These are phyloP conservation scores for Monochamus alternatus DNA, from an alignment of 2,888 invertebrate genomes.

Conservation along the genomic window DNA sequence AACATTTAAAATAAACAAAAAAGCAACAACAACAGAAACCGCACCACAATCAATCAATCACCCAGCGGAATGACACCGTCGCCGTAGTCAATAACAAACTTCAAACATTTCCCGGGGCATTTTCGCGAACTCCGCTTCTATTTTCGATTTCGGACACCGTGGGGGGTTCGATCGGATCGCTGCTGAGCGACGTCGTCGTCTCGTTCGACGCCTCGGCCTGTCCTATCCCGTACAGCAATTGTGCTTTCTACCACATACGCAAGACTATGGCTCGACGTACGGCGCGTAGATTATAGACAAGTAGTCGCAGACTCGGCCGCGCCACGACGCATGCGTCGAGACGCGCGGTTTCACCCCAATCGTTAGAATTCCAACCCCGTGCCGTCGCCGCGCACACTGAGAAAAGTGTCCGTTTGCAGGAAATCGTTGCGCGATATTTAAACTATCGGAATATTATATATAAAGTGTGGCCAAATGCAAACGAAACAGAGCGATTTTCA, in stretches of 20 bases:
- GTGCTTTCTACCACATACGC: conserved; percentile 37
- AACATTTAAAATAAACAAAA: conserved; percentile 29
- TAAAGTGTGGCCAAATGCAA: no score
- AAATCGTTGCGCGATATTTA: background rate
- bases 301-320: conserved; percentile 33
- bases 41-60: conserved; percentile 15
- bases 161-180: conserved; percentile 12
- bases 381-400: background rate
- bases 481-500: no score
- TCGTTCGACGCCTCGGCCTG: background rate
- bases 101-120: conserved; percentile 18
- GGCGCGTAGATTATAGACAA: conserved; percentile 30
- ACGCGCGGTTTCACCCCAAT: conserved; percentile 26
- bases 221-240: conserved; percentile 18
- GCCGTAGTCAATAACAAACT: conserved; percentile 21
- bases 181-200: conserved; percentile 14
- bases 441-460: no score
- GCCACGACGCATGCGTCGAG: conserved; percentile 25
- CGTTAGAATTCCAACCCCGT: conserved; percentile 31
- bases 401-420: background rate
- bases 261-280: conserved; percentile 25
- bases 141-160: conserved; percentile 24
- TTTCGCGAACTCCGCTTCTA: conserved; percentile 26
- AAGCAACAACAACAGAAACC: conserved; percentile 17
- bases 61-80: conserved; percentile 16